A percentile compares a stretch with the other conserved stretches of the same genome.
Evolutionary conservation across 64 coral and sea anemone species (phyloP).

Genomic region (Montipora cactus): DNA sequence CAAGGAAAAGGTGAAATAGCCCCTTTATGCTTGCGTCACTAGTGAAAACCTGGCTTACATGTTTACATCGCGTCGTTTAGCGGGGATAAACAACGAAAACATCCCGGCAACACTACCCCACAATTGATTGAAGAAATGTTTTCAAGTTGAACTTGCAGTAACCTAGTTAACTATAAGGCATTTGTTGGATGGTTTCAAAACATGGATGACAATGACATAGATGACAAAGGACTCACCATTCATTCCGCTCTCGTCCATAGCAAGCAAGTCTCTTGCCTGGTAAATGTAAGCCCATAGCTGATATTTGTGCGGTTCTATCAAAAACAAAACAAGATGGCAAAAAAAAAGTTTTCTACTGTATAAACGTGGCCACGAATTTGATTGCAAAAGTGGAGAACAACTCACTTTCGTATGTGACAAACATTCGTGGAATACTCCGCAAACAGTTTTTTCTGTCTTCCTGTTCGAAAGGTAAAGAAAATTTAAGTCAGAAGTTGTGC

Average conservation of each 20-base stretch:
- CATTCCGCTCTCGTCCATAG: conserved; percentile 75
- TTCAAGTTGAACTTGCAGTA: not conserved
- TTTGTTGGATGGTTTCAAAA: not conserved
- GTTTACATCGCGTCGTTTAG: no score
- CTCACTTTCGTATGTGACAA: conserved; percentile 36
- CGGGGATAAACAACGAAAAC: no score
- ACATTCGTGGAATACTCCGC: conserved; percentile 40
- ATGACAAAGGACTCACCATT: conserved; percentile 33
- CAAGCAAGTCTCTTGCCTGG: conserved; percentile 69
- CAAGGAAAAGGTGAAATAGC: no score
- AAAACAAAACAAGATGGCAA: not conserved
- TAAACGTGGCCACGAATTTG: not conserved
- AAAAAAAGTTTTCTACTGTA: not conserved
- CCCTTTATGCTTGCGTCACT: no score
- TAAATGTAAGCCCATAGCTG: conserved; percentile 76
- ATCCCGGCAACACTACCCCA: no score
- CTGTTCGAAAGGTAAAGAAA: conserved; percentile 4
- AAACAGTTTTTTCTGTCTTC: conserved; percentile 34
- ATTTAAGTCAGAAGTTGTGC: not conserved
- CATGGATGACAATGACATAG: not conserved
- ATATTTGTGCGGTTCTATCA: conserved; percentile 62
- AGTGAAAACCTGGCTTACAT: no score
- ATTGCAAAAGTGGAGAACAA: not conserved
- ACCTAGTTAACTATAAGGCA: not conserved
- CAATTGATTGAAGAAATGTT: no score